Evolutionary conservation across 2,113 vertebrate species (phyloP), one percentile per base, ranked within the genome.

Genomic region (Paracyprichromis sp.): DNA sequence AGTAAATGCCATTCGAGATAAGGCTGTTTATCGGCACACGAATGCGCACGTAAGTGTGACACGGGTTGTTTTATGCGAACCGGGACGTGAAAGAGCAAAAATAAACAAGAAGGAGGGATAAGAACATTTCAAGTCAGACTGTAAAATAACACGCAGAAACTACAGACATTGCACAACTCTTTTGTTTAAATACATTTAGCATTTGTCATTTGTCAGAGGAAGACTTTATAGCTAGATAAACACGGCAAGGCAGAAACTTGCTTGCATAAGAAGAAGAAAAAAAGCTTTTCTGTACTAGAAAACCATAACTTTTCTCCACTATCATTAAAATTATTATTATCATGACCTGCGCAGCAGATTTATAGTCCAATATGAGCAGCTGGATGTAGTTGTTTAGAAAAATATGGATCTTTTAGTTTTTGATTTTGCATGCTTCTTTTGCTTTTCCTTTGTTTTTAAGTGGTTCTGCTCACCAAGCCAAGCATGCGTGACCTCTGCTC

Each of bases 401-500:
- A 80, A 83, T 7, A 71, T 17, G 5, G 31, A 34, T 73, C 26
- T 56, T 36, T 40, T 40, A 14, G 12, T 17, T 36, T 69, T 76
- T 38, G 10, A 63, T 78, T 66, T 29, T 79, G 14, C 56, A 53
- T 38, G n/a, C n/a, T 34, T 52, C 61, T 47, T 24, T 52, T 61
- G 76, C 31, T 61, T 78, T 78, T 85, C 76, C 21, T 21, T 6
- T 38, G 12, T 52, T 47, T 38, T 45, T 85, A 71, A 21, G 24
- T 56, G 38, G 31, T 85, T 71, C 80, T 88, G 13, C 54, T 80
- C 73, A 89, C 87, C 71, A 84, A 92, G 85, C 76, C 84, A 89
- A 88, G 88, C 81, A 88, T 84, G 88, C 21, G 17, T 92, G 91
- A 93, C 93, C 87, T 90, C 73, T 86, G 59, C 66, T 69, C 86